Base-by-base conservation (phyloP, 2,888 invertebrate genomes). In the Fragum sueziense region DNA sequence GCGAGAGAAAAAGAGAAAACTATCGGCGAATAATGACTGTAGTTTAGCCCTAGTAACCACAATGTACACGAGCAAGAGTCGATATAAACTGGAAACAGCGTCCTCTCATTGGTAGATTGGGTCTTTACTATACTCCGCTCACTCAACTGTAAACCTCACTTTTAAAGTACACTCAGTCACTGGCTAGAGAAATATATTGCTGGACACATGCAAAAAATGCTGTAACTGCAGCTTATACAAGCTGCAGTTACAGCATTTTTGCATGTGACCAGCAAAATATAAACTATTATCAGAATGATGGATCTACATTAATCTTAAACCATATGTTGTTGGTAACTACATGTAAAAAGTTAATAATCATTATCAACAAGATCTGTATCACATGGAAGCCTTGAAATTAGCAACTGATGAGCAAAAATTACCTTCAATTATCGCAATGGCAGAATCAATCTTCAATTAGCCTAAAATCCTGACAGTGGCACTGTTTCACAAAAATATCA, bases 21-120 rank as follows among this genome's bases (percentile, higher is more conserved):
- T 62, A 59, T 34, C 25, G 68, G 62, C 51, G 29, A 71, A 59
- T 71, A 61, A 52, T 59, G 37, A 47, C 59, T 71, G 22, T 37
- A 59, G 59, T 17, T 34, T n/a, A 71, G 54, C 74, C 71, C 70
- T 79, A 65, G 79, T 79, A 59, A 79, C 79, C 57, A 74, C 54
- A 57, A 62, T 70, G 67, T 67, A 74, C 67, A 51, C 70, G 20
- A 70, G 74, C 37, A 74, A 67, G 34, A 72, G 74, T 76, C 75
- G 47, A 76, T 80, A 76, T 70, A 29, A 74, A 62, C 79, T 68
- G 70, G 62, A 41, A 68, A 65, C 75, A 76, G 76, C 73, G 72
- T 73, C 76, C 75, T 73, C 76, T 75, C 52, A 76, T 80, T 73
- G 79, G 75, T 22, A 80, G 75, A 80, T 76, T 76, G 70, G 59